Conservation (phyloP, 2,113 vertebrate genomes). For the Telmatochromis sp. region DNA sequence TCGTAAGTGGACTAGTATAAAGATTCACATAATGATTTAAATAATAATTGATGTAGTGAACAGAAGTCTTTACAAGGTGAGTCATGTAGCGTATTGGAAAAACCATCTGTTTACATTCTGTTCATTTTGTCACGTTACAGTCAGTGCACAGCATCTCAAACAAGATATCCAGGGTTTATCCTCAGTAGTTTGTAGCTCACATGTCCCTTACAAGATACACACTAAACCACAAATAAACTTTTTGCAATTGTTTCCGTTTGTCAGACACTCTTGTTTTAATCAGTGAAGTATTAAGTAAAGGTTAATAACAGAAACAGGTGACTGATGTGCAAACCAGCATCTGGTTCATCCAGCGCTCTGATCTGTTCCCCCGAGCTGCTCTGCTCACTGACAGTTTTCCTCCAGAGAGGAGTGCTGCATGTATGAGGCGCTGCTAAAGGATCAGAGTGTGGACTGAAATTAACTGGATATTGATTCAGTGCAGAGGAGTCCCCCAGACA, state of each 20-base stretch:
- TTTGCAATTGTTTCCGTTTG: neutral
- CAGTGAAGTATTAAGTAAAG: neutral
- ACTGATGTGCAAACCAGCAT: neutral
- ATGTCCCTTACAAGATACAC: neutral
- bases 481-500: slow-evolving; percentile 47
- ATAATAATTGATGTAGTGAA: neutral
- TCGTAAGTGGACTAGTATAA: neutral
- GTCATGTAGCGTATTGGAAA: neutral
- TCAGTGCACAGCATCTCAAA: neutral
- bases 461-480: slow-evolving; percentile 66
- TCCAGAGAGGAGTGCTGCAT: slow-evolving; percentile 24
- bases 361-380: neutral
- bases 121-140: neutral
- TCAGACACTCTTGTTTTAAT: neutral
- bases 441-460: slow-evolving; percentile 56
- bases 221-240: neutral
- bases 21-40: neutral
- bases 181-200: neutral
- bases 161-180: neutral
- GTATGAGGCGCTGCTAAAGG: slow-evolving; percentile 41
- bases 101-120: neutral
- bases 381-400: slow-evolving; percentile 25
- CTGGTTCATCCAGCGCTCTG: neutral
- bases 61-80: neutral
- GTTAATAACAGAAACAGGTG: neutral